These are phyloP conservation scores for Saxidomus purpurata DNA, from an alignment of 1,140 invertebrate genomes.

Conservation along the genomic window DNA sequence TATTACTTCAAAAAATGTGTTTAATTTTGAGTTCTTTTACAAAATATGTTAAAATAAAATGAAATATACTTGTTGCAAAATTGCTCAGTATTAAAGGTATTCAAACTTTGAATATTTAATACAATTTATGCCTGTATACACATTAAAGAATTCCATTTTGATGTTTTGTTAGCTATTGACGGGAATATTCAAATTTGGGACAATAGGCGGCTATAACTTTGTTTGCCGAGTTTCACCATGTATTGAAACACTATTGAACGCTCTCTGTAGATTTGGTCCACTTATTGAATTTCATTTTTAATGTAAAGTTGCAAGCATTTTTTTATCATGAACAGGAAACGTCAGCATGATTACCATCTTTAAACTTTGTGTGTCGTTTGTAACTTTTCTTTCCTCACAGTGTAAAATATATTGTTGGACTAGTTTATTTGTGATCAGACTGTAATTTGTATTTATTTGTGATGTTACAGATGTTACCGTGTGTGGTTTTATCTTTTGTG, in stretches of 20 bases:
- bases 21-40: too few relatives aligned
- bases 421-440: too few relatives aligned
- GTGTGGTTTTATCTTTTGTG: too few relatives aligned
- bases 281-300: constrained; percentile 34
- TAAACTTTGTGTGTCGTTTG: background rate
- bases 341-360: background rate
- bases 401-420: too few relatives aligned
- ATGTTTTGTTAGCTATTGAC: background rate
- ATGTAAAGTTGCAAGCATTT: background rate
- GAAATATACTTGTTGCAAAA: too few relatives aligned
- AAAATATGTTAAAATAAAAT: too few relatives aligned
- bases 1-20: too few relatives aligned
- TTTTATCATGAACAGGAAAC: constrained; percentile 9
- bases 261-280: background rate
- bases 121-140: background rate
- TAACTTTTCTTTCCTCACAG: too few relatives aligned
- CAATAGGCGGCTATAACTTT: background rate
- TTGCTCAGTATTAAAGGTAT: background rate
- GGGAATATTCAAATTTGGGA: background rate
- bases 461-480: too few relatives aligned
- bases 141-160: background rate
- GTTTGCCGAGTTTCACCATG: background rate
- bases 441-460: too few relatives aligned
- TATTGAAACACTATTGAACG: constrained; percentile 18
- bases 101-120: background rate